Percentiles rank a stretch among this genome's conserved stretches.
These are phyloP conservation scores for Larimichthys polyactis DNA, from an alignment of 2,113 vertebrate species.

Conservation along the genomic window DNA sequence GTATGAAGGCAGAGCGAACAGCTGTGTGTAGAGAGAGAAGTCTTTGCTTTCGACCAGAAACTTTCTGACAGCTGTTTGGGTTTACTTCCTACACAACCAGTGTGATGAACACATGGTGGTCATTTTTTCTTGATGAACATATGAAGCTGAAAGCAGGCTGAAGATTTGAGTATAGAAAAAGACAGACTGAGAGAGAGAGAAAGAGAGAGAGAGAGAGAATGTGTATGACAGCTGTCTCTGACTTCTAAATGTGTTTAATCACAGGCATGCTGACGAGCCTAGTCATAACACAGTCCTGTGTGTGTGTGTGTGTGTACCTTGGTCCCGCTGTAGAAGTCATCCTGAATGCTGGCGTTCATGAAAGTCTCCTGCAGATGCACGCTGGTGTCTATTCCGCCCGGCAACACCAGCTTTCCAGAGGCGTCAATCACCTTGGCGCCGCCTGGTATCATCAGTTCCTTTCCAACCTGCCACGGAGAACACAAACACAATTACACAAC, in stretches of 20 bases:
- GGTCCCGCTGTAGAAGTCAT: slow-evolving; percentile 98
- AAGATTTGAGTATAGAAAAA: slow-evolving; percentile 5
- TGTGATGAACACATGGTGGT: slow-evolving; percentile 36
- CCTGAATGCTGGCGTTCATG: slow-evolving; percentile 95
- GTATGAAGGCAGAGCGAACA: slow-evolving; percentile 38
- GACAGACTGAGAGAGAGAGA: not conserved
- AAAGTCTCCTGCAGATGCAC: slow-evolving; percentile 97
- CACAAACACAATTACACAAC: slow-evolving; percentile 3
- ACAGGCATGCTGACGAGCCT: slow-evolving; percentile 21
- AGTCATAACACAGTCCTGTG: slow-evolving; percentile 23
- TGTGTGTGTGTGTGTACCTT: slow-evolving; percentile 85
- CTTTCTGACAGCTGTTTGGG: slow-evolving; percentile 41
- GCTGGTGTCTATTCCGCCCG: slow-evolving; percentile 95
- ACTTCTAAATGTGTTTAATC: slow-evolving; percentile 42
- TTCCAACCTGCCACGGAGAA: slow-evolving; percentile 85
- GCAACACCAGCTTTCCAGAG: slow-evolving; percentile 95
- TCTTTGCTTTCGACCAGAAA: slow-evolving; percentile 17
- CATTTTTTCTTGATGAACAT: slow-evolving; percentile 34
- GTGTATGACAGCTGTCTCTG: slow-evolving; percentile 58
- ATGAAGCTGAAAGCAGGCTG: slow-evolving; percentile 9
- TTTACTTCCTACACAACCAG: not conserved
- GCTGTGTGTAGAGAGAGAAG: slow-evolving; percentile 34
- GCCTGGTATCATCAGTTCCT: slow-evolving; percentile 97
- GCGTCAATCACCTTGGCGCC: slow-evolving; percentile 98
- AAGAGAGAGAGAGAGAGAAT: slow-evolving; percentile 26